Percentiles rank a stretch among this genome's conserved stretches.
phyloP scores from a whole-genome alignment of 2,113 vertebrate genomes.

The Oreamnos americanus region DNA sequence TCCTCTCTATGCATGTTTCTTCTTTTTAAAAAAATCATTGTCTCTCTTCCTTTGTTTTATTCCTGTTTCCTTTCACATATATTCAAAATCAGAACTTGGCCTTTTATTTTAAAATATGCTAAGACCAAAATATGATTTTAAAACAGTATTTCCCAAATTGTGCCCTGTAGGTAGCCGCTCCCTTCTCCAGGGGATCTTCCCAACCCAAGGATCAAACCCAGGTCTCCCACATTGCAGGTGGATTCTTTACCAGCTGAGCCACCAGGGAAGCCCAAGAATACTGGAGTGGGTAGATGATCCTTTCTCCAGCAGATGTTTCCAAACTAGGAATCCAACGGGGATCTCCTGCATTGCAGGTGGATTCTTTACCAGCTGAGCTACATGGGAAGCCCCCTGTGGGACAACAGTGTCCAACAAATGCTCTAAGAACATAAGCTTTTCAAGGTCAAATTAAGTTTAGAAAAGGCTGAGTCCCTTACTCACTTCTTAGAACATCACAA shows the following conservation, averaged over 20 bases:
- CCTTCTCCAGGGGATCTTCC: neutral
- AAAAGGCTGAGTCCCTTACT: neutral
- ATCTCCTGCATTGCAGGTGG: neutral
- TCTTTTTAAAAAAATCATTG: neutral
- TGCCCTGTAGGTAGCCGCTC: neutral
- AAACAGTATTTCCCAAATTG: slow-evolving; percentile 23
- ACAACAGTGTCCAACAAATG: neutral
- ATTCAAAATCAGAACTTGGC: neutral
- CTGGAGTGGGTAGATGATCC: neutral
- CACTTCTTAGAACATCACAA: neutral
- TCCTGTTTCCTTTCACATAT: neutral
- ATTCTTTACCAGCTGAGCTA: neutral
- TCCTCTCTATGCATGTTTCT: neutral
- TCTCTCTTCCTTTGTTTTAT: neutral
- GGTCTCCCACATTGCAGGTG: neutral
- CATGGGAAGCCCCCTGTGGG: neutral
- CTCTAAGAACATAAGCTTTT: neutral
- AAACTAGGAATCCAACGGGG: neutral
- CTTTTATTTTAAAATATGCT: slow-evolving; percentile 1
- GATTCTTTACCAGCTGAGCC: neutral
- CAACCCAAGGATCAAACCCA: neutral
- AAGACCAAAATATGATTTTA: slow-evolving; percentile 12
- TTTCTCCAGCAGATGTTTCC: neutral
- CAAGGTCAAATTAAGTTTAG: neutral
- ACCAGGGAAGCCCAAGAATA: neutral